phyloP scores from a whole-genome alignment of 2,888 invertebrate genomes.

The Notodonta dromedarius region DNA sequence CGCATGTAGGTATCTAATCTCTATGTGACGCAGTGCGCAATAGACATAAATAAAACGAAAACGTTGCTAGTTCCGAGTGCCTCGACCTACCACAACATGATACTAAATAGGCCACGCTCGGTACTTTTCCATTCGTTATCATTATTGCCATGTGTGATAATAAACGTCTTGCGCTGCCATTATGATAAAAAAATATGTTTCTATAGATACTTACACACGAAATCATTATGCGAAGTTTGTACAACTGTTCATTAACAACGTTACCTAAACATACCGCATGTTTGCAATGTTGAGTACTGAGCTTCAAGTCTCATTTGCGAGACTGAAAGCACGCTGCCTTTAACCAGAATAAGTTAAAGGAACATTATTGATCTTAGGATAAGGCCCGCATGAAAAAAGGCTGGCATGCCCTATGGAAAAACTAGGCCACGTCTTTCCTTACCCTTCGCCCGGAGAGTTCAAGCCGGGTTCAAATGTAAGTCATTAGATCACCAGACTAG shows the following conservation, averaged over 20 bases:
- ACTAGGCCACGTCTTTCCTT: slow-evolving; percentile 49
- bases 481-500: slow-evolving; percentile 51
- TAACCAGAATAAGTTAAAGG: slow-evolving; percentile 10
- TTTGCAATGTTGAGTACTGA: background rate
- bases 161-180: slow-evolving; percentile 23
- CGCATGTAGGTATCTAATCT: slow-evolving; percentile 36
- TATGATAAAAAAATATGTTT: slow-evolving; percentile 26
- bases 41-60: slow-evolving; percentile 36
- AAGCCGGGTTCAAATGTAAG: slow-evolving; percentile 51
- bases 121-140: slow-evolving; percentile 67
- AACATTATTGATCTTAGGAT: slow-evolving; percentile 42
- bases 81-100: slow-evolving; percentile 68
- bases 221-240: slow-evolving; percentile 36
- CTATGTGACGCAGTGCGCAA: slow-evolving; percentile 29
- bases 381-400: slow-evolving; percentile 20
- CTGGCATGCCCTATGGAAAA: slow-evolving; percentile 39
- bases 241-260: slow-evolving; percentile 33
- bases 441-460: slow-evolving; percentile 52
- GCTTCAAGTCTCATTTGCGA: background rate
- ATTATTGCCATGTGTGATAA: slow-evolving; percentile 32
- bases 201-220: slow-evolving; percentile 19
- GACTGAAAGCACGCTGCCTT: background rate
- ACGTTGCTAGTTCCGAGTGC: slow-evolving; percentile 31
- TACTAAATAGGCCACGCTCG: slow-evolving; percentile 35
- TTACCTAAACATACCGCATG: background rate